A percentile compares a stretch with the other conserved stretches of the same genome.
Evolutionary conservation across 2,888 invertebrate genomes (phyloP).

Genomic region (Agrilus cyanescens): DNA sequence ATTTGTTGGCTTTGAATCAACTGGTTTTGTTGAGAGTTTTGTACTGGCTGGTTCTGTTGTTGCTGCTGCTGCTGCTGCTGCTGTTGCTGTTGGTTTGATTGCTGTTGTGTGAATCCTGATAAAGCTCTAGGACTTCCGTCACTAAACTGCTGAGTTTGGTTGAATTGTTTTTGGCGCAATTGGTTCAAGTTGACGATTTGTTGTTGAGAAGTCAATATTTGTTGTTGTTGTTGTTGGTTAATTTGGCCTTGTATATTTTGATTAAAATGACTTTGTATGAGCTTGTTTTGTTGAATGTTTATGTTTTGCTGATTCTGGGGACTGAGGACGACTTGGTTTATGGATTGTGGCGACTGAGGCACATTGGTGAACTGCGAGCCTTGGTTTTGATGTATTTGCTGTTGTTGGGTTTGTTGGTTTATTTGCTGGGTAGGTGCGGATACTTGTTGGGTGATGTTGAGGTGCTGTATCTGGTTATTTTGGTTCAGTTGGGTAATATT

Average conservation of each 20-base stretch:
- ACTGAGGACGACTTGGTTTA: neutral
- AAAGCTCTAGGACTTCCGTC: neutral
- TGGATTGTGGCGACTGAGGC: neutral
- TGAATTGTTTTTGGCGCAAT: constrained; percentile 38
- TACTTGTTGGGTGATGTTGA: too few relatives aligned
- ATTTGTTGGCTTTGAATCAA: constrained; percentile 6
- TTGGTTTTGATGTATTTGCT: constrained; percentile 9
- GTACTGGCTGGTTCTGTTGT: neutral
- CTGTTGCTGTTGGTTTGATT: constrained; percentile 37
- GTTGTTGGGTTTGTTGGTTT: constrained; percentile 5
- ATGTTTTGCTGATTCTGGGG: constrained; percentile 33
- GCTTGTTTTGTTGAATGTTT: constrained; percentile 1
- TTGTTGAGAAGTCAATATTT: constrained; percentile 14
- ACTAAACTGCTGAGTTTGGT: constrained; percentile 30
- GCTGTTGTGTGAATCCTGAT: constrained; percentile 26
- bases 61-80: constrained; percentile 37
- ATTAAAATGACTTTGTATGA: constrained; percentile 1
- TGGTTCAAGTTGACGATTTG: constrained; percentile 12
- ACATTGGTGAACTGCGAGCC: neutral
- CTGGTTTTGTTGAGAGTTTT: constrained; percentile 12
- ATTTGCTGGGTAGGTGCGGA: neutral
- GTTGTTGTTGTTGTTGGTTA: constrained; percentile 38
- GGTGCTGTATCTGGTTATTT: too few relatives aligned
- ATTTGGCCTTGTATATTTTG: constrained; percentile 28
- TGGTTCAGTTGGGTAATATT: constrained; percentile 2